Conservation (phyloP, 2,888 invertebrate genomes). For the Neoitamus cyanurus region DNA sequence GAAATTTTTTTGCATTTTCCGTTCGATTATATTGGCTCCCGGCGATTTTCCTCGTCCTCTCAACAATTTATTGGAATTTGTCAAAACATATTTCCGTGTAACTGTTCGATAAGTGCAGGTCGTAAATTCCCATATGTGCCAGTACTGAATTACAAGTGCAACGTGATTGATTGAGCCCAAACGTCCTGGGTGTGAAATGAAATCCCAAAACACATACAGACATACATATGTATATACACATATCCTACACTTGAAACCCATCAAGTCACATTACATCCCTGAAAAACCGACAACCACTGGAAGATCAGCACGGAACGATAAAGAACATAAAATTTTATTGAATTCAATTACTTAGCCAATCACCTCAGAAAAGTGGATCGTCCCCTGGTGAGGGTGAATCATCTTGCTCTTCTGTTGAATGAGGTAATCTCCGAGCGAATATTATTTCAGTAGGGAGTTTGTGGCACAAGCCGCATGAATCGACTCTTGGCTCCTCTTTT, state of each 20-base stretch:
- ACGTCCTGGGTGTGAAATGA: neutral
- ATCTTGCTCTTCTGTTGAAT: neutral
- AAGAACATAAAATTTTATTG: conserved; percentile 3
- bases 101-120: neutral
- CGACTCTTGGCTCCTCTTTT: neutral
- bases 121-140: conserved; percentile 8
- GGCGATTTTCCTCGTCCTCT: neutral
- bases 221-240: too few species aligned
- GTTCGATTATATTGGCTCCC: neutral
- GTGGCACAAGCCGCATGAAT: neutral
- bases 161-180: neutral
- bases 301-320: neutral
- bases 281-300: neutral
- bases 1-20: neutral
- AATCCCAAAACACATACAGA: neutral
- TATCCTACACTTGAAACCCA: neutral
- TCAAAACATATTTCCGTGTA: neutral
- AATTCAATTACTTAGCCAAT: conserved; percentile 20
- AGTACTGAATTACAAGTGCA: conserved; percentile 21
- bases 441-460: neutral
- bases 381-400: neutral
- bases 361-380: neutral
- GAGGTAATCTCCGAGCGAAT: neutral
- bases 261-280: neutral
- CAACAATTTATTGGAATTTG: conserved; percentile 2